Evolutionary conservation across 2,113 vertebrate species (phyloP).

Genomic region (Bungarus multicinctus): DNA sequence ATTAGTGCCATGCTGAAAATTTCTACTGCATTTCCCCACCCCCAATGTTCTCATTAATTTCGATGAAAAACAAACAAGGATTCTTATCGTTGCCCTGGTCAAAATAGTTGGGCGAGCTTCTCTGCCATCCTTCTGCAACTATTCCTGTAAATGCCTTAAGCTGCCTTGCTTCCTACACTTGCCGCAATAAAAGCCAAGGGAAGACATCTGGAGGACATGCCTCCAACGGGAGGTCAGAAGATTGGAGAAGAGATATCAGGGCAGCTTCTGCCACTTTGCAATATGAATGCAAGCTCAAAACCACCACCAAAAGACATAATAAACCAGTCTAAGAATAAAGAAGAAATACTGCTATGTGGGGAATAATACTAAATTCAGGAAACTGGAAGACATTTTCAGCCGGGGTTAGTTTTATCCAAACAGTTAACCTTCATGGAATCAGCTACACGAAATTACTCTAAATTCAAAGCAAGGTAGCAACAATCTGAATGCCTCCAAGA

Average conservation of each 20-base stretch:
- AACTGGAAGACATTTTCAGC: background rate
- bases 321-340: background rate
- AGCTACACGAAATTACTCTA: background rate
- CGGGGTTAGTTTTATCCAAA: background rate
- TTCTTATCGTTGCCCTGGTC: background rate
- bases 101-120: background rate
- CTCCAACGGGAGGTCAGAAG: background rate
- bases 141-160: background rate
- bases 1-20: background rate
- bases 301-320: background rate
- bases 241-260: background rate
- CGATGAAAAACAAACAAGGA: background rate
- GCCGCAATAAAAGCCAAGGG: background rate
- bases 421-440: background rate
- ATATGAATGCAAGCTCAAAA: background rate
- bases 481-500: background rate
- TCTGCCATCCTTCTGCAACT: background rate
- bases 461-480: background rate
- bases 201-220: background rate
- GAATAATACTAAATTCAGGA: background rate
- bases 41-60: background rate
- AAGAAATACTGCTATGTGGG: background rate
- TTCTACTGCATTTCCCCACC: background rate
- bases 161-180: background rate
- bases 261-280: background rate